A percentile compares a stretch with the other conserved stretches of the same genome.
phyloP scores from a whole-genome alignment of 2,888 invertebrate species.

The Ceriagrion tenellum region DNA sequence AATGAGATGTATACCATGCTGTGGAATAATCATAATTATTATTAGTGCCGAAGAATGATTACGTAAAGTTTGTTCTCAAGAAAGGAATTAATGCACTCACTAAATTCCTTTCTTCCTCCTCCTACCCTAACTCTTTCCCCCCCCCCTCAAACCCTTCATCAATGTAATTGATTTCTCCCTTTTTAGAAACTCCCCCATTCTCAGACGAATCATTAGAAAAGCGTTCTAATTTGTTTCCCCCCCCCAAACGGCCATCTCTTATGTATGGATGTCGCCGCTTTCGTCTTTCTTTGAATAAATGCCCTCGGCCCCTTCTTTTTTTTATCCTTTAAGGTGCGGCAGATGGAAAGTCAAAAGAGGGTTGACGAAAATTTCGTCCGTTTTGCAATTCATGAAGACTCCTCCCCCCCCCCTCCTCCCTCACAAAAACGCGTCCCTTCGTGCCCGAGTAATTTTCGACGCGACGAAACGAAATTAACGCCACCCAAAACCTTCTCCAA shows the following conservation, averaged over 20 bases:
- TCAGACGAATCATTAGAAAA: not conserved
- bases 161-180: not conserved
- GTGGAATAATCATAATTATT: too few relatives aligned
- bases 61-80: not conserved
- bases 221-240: not conserved
- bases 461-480: not conserved
- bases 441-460: not conserved
- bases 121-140: not conserved
- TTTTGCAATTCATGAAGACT: conserved; percentile 3
- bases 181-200: not conserved
- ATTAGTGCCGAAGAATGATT: not conserved
- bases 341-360: not conserved
- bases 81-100: not conserved
- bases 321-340: not conserved
- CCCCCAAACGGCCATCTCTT: not conserved
- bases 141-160: not conserved
- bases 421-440: not conserved
- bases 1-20: too few relatives aligned
- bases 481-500: not conserved
- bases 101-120: not conserved
- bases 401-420: not conserved
- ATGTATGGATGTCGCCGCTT: not conserved
- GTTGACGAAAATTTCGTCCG: not conserved
- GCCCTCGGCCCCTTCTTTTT: not conserved
- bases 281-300: not conserved